Percentiles rank a stretch among this genome's conserved stretches.
Conservation (phyloP, 2,888 invertebrate species). For the Oxyscelio sp. region DNA sequence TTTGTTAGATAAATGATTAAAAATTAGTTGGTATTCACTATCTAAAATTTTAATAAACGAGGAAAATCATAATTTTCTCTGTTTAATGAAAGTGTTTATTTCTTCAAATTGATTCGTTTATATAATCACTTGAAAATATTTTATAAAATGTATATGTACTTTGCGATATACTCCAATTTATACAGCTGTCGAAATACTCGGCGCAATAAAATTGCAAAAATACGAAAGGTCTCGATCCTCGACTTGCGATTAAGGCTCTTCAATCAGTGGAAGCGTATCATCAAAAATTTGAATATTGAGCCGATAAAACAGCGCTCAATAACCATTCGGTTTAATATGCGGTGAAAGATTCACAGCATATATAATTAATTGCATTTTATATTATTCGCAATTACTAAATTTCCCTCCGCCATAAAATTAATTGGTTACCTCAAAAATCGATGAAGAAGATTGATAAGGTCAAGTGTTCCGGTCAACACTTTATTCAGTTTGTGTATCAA, state of each 20-base stretch:
- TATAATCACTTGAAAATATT: not conserved
- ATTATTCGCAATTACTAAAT: constrained; percentile 58
- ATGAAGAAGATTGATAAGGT: constrained; percentile 52
- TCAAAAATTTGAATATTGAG: constrained; percentile 20
- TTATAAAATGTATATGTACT: not conserved
- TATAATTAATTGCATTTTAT: constrained; percentile 61
- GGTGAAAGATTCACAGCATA: constrained; percentile 20
- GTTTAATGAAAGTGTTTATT: no score
- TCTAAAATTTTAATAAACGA: no score
- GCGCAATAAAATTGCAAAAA: constrained; percentile 32
- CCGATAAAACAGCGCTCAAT: constrained; percentile 15
- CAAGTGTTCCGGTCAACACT: constrained; percentile 24
- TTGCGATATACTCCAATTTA: constrained; percentile 13
- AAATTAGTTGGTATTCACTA: no score
- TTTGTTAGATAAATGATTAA: no score
- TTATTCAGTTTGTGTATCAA: constrained; percentile 20
- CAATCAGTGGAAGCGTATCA: constrained; percentile 35
- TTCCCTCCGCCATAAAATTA: constrained; percentile 44
- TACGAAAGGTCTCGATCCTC: not conserved
- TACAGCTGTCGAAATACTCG: constrained; percentile 28
- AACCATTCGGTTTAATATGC: constrained; percentile 45
- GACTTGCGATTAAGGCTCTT: constrained; percentile 4
- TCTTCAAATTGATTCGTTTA: constrained; percentile 1
- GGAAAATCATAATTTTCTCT: no score
- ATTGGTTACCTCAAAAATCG: constrained; percentile 35